Conservation (phyloP, 2,113 vertebrate species). For the Sitta europaea region DNA sequence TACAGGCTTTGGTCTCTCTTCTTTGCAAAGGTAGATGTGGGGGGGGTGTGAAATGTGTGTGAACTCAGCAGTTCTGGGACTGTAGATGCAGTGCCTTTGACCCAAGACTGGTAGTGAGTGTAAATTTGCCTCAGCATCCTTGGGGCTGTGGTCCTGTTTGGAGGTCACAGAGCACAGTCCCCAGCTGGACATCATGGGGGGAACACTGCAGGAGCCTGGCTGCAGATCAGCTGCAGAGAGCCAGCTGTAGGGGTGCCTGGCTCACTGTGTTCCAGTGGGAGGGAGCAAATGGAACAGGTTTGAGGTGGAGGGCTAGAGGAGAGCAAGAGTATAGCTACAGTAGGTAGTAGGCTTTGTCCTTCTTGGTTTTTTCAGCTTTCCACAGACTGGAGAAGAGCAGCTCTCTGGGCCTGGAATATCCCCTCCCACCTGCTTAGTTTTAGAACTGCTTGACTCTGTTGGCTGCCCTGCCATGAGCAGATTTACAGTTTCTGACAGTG, state of each 20-base stretch:
- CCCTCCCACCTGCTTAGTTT: background rate
- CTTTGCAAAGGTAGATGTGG: background rate
- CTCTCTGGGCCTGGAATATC: background rate
- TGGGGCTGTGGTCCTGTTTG: background rate
- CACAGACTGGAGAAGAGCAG: background rate
- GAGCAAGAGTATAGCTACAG: rapidly evolving
- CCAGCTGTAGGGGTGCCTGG: rapidly evolving
- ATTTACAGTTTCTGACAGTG: background rate
- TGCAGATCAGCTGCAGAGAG: background rate
- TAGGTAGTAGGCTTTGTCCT: background rate
- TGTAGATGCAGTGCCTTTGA: background rate
- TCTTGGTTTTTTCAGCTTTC: background rate
- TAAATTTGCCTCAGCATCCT: background rate
- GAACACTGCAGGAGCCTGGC: background rate
- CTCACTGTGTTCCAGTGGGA: background rate
- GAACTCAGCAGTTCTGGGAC: background rate
- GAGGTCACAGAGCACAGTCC: background rate
- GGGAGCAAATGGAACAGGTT: background rate
- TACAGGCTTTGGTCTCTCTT: background rate
- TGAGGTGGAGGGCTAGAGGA: background rate
- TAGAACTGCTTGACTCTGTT: background rate
- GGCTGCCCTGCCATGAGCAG: background rate
- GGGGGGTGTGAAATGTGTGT: background rate
- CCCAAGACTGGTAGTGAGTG: background rate
- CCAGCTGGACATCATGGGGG: rapidly evolving